Conservation (phyloP, 37 sponge, comb jelly and placozoan species). For the Haliclona indistincta region DNA sequence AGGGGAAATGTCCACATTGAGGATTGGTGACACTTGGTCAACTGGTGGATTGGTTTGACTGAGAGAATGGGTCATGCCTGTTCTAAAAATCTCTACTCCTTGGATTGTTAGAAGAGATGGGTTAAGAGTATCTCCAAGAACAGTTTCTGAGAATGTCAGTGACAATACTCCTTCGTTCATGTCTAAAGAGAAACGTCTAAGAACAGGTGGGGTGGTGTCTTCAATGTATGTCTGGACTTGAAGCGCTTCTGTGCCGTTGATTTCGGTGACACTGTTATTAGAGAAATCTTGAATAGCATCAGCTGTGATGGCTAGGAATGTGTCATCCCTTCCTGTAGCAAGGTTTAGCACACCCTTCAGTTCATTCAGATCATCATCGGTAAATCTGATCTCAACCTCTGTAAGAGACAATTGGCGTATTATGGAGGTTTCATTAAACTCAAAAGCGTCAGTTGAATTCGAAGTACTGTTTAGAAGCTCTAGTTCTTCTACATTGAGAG, state of each 20-base stretch:
- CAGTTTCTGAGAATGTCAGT: conserved; percentile 81
- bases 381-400: conserved; percentile 34
- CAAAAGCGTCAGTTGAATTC: neutral
- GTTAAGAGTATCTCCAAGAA: conserved; percentile 62
- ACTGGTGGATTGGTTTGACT: conserved; percentile 14
- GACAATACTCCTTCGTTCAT: conserved; percentile 54
- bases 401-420: neutral
- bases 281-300: conserved; percentile 52
- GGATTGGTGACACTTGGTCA: conserved; percentile 12
- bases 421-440: conserved; percentile 15
- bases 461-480: conserved; percentile 28
- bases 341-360: conserved; percentile 48
- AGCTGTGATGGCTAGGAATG: conserved; percentile 30
- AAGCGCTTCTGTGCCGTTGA: conserved; percentile 34
- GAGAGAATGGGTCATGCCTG: conserved; percentile 37
- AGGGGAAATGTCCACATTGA: conserved; percentile 52
- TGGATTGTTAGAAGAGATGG: conserved; percentile 44
- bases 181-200: conserved; percentile 57
- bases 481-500: conserved; percentile 33
- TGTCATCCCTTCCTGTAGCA: conserved; percentile 35
- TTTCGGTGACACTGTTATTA: conserved; percentile 28
- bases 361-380: conserved; percentile 47
- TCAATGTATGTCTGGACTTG: conserved; percentile 22
- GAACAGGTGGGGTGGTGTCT: conserved; percentile 47
- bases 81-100: conserved; percentile 44